phyloP scores from a whole-genome alignment of 2,888 invertebrate species.

The Busseola fusca region DNA sequence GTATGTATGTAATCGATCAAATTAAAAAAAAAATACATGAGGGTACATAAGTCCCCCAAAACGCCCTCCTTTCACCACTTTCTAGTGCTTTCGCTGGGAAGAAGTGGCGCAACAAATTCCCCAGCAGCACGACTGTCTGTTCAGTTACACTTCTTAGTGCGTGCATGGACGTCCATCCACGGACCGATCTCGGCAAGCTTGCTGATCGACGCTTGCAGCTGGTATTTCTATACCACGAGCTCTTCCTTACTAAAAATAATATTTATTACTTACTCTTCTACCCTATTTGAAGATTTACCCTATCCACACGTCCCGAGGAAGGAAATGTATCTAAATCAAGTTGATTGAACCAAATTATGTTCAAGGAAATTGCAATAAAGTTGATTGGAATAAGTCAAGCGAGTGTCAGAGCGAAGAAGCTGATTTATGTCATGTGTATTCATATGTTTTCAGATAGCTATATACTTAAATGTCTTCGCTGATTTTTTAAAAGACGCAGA shows the following conservation, averaged over 20 bases:
- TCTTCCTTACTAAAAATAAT: background rate
- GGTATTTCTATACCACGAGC: background rate
- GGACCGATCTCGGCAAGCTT: background rate
- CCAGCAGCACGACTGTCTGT: too few relatives aligned
- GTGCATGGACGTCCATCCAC: background rate
- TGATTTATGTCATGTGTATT: constrained; percentile 39
- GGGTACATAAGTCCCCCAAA: too few relatives aligned
- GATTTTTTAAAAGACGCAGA: background rate
- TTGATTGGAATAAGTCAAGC: constrained; percentile 50
- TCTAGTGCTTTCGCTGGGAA: too few relatives aligned
- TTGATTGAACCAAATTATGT: constrained; percentile 54
- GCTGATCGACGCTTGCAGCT: background rate
- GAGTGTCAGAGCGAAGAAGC: constrained; percentile 23
- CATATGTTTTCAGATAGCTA: constrained; percentile 6
- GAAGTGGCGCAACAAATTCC: too few relatives aligned
- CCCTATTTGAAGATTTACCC: constrained; percentile 29
- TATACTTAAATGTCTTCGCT: background rate
- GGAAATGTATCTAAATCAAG: constrained; percentile 46
- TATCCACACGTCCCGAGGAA: constrained; percentile 11
- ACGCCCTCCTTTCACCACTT: too few relatives aligned
- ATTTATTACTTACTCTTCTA: background rate
- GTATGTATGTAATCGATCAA: too few relatives aligned
- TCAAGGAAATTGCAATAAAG: constrained; percentile 54
- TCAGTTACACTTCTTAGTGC: too few relatives aligned
- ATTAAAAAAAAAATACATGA: too few relatives aligned